phyloP scores from a whole-genome alignment of 2,888 invertebrate genomes.

The Philopedon plagiatum region DNA sequence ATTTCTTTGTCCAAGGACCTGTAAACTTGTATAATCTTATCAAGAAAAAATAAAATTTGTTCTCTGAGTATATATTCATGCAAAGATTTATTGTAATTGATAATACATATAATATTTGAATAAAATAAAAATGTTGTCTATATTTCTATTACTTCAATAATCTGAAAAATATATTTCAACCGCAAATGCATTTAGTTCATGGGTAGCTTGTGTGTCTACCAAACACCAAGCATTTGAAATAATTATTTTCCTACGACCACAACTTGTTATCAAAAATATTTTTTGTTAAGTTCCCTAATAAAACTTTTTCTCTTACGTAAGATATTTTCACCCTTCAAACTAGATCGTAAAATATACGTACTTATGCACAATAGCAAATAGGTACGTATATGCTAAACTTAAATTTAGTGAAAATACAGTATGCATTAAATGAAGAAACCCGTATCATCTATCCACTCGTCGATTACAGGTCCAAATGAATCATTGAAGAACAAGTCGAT shows the following conservation, averaged over 20 bases:
- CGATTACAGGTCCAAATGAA: conserved; percentile 76
- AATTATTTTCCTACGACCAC: conserved; percentile 7
- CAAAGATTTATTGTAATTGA: no score
- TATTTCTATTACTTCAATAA: background rate
- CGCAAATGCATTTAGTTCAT: background rate
- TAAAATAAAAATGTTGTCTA: background rate
- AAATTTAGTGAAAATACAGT: conserved; percentile 23
- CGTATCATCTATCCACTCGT: conserved; percentile 67
- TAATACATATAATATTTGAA: no score
- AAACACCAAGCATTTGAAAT: background rate
- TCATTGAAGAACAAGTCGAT: conserved; percentile 91
- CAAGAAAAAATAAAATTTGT: background rate
- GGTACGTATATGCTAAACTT: no score
- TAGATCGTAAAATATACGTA: background rate
- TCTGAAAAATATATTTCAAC: background rate
- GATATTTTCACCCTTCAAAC: background rate
- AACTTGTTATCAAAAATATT: conserved; percentile 45
- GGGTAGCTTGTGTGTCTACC: background rate
- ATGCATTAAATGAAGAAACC: conserved; percentile 65
- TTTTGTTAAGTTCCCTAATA: conserved; percentile 6
- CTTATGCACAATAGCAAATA: background rate
- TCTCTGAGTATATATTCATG: no score
- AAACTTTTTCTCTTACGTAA: background rate
- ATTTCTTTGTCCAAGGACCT: no score
- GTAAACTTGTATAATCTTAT: background rate